Conservation (phyloP, 2,113 vertebrate genomes). For the Callospermophilus lateralis region DNA sequence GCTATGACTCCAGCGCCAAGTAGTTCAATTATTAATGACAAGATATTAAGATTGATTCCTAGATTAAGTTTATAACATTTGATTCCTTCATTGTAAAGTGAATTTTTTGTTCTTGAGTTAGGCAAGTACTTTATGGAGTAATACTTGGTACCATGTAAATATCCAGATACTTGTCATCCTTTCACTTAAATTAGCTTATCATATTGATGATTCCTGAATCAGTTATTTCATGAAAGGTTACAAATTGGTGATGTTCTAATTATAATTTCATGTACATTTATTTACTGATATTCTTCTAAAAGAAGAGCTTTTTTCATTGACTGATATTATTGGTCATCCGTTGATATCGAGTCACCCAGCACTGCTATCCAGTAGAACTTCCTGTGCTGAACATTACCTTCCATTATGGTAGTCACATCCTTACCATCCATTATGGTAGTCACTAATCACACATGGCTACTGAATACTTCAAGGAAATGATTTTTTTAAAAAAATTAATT, state of each 20-base stretch:
- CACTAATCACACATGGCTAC: too few relatives aligned
- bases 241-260: background rate
- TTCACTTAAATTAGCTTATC: constrained; percentile 32
- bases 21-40: constrained; percentile 25
- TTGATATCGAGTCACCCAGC: background rate
- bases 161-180: background rate
- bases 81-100: constrained; percentile 43
- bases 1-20: background rate
- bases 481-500: background rate
- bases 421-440: background rate
- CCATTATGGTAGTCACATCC: too few relatives aligned
- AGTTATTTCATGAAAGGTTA: background rate
- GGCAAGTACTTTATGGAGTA: background rate
- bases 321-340: background rate
- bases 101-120: constrained; percentile 19
- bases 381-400: background rate
- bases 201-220: background rate
- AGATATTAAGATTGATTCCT: background rate
- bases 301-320: background rate
- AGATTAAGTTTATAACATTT: background rate
- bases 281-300: constrained; percentile 39
- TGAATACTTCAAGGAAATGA: background rate
- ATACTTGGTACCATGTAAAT: background rate
- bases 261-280: constrained; percentile 37
- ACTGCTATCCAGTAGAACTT: too few relatives aligned